Base-by-base conservation (phyloP, 2,113 vertebrate species). In the Phasianus colchicus region DNA sequence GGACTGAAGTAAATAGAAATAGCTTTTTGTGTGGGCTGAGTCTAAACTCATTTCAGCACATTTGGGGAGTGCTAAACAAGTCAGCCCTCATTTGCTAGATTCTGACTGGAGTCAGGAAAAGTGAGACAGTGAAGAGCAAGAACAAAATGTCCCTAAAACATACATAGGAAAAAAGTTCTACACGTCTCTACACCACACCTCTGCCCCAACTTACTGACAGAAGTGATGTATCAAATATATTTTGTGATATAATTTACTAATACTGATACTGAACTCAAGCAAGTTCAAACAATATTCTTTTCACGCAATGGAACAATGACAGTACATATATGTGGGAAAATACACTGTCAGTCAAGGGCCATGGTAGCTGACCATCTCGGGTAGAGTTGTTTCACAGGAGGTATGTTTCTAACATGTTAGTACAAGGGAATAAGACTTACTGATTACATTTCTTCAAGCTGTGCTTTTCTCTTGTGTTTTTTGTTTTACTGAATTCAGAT, bases 121-220 rank as follows among this genome's bases (percentile, higher is more conserved):
- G 75, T 88, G 89, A 92, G 55, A 92, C 93, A 92, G 89, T 50
- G 34, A 87, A 36, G 47, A 87, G 38, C 9, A 75, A 66, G 87
- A 96, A 90, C 72, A 91, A 89, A 95, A 88, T 93, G 73, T 95
- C 91, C 84, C 67, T 27, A 64, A 92, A 94, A 83, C 57, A 64
- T 89, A 74, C 32, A 32, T 29, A 60, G 50, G 40, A 58, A 58
- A 18, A 58, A n/a, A 58, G 11, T 58, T 58, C 17, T 30, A 57
- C 4, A 3, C 30, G 17, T 57, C 29, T 55, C 30, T 10, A 57
- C 30, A 19, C 16, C 54, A 57, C 30, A 18, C 16, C 29, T 29
- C 16, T 10, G 29, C 9, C 10, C 16, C 54, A 17, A 16, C 16
- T 94, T 78, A 50, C 43, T 91, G 84, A 73, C 47, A 91, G 78